phyloP scores from a whole-genome alignment of 2,113 vertebrate genomes.

The Bucco capensis region DNA sequence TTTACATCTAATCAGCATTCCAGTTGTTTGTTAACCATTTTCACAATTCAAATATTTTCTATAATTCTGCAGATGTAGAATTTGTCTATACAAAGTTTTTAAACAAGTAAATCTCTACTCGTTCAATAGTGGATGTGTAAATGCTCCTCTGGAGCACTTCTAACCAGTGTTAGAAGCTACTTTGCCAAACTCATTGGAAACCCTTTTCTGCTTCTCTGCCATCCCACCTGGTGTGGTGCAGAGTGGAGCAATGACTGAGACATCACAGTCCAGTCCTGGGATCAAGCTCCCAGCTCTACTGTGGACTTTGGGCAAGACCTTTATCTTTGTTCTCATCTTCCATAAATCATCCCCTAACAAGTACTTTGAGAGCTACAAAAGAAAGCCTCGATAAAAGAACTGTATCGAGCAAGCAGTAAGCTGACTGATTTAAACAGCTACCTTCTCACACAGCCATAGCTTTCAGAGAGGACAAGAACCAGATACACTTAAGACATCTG shows the following conservation, averaged over 20 bases:
- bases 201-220: not conserved
- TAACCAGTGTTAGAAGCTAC: not conserved
- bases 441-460: not conserved
- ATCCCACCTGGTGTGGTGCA: not conserved
- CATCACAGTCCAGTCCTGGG: not conserved
- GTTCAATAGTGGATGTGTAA: not conserved
- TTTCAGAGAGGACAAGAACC: not conserved
- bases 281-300: not conserved
- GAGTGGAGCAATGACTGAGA: not conserved
- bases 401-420: not conserved
- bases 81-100: no score
- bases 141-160: not conserved
- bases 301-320: not conserved
- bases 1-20: no score
- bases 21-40: no score
- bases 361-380: not conserved
- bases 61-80: no score
- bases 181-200: not conserved
- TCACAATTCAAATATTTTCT: no score
- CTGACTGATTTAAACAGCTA: not conserved
- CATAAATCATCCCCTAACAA: not conserved
- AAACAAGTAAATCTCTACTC: no score
- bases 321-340: not conserved
- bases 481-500: not conserved
- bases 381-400: not conserved